Evolutionary conservation across 2,888 invertebrate species (phyloP).

Genomic region (Ochropleura plecta): DNA sequence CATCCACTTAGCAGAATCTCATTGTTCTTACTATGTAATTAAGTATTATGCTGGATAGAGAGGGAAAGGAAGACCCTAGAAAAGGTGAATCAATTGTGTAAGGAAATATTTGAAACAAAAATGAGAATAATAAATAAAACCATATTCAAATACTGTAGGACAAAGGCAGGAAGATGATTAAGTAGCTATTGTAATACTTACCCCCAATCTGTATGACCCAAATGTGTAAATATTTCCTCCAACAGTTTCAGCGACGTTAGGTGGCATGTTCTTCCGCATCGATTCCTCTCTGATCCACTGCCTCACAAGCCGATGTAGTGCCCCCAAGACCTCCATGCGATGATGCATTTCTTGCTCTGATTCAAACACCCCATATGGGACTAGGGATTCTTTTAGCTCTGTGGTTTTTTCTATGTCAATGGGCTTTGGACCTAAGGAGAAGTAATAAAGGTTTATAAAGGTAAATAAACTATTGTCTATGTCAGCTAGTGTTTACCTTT

Average conservation of each 20-base stretch:
- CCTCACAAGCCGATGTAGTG: conserved; percentile 97
- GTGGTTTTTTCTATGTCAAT: conserved; percentile 94
- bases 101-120: not conserved
- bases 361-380: conserved; percentile 97
- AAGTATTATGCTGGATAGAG: not conserved
- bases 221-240: conserved; percentile 99
- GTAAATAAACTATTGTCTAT: not conserved
- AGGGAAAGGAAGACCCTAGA: not conserved
- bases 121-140: not conserved
- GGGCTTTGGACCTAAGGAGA: conserved; percentile 93
- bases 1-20: not conserved
- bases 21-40: not conserved
- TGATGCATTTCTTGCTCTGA: conserved; percentile 97
- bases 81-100: not conserved
- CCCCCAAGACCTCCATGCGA: conserved; percentile 95
- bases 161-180: not conserved
- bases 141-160: not conserved
- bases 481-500: not conserved
- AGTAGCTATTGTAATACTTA: conserved; percentile 76
- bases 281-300: conserved; percentile 98
- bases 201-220: conserved; percentile 98
- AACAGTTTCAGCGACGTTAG: conserved; percentile 96
- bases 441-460: not conserved
- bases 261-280: conserved; percentile 97
- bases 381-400: conserved; percentile 94